Evolutionary conservation across 2,888 invertebrate species (phyloP).

Genomic region (Elegia similella): DNA sequence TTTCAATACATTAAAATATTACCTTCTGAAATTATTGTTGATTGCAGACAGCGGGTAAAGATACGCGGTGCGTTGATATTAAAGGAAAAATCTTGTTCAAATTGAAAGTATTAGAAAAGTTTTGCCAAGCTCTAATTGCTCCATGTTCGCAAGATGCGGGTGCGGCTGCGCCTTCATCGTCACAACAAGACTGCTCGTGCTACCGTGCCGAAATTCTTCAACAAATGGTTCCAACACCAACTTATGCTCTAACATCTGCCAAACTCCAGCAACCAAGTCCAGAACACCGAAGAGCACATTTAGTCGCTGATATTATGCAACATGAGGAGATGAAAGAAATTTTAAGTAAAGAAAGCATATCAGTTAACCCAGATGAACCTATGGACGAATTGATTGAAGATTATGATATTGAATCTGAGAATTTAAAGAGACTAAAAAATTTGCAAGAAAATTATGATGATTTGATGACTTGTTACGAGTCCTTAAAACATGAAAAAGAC

Average conservation of each 20-base stretch:
- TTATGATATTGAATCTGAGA: slow-evolving; percentile 56
- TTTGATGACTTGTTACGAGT: slow-evolving; percentile 60
- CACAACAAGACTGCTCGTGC: slow-evolving; percentile 47
- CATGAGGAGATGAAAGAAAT: slow-evolving; percentile 71
- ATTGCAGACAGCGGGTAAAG: slow-evolving; percentile 62
- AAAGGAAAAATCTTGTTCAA: slow-evolving; percentile 71
- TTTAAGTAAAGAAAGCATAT: slow-evolving; percentile 48
- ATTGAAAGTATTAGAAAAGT: slow-evolving; percentile 70
- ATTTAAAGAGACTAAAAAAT: slow-evolving; percentile 59
- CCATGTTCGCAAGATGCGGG: slow-evolving; percentile 56
- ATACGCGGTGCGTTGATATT: slow-evolving; percentile 59
- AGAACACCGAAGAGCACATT: slow-evolving; percentile 62
- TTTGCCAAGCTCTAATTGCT: slow-evolving; percentile 63
- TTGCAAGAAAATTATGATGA: slow-evolving; percentile 67
- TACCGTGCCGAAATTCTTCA: slow-evolving; percentile 51
- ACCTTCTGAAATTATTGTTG: no score
- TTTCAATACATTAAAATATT: no score
- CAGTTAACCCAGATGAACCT: slow-evolving; percentile 31
- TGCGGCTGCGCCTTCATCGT: slow-evolving; percentile 18
- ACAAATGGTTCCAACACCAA: slow-evolving; percentile 43
- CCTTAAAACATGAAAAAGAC: slow-evolving; percentile 60
- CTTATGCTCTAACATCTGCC: slow-evolving; percentile 51
- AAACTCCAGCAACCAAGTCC: slow-evolving; percentile 38
- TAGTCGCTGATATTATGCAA: slow-evolving; percentile 71
- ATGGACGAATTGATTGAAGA: slow-evolving; percentile 41